phyloP scores from a whole-genome alignment of 2,888 invertebrate genomes.

The Leucophenga montana region DNA sequence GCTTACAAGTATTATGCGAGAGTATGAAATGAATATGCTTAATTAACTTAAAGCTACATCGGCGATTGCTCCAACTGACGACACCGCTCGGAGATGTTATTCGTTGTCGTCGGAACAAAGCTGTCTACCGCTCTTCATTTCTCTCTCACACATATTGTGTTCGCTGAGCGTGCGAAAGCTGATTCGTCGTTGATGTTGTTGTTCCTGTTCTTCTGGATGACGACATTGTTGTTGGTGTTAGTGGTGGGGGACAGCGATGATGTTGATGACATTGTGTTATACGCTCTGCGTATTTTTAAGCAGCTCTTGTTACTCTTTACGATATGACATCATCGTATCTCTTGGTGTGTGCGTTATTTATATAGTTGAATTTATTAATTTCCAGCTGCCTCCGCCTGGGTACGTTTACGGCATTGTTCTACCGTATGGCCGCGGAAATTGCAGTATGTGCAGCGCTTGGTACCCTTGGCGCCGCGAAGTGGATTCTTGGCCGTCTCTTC shows the following conservation, averaged over 20 bases:
- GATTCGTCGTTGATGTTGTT: conserved; percentile 25
- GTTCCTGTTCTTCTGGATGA: conserved; percentile 29
- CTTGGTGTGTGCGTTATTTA: conserved; percentile 8
- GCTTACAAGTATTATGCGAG: conserved; percentile 30
- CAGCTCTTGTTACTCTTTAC: conserved; percentile 23
- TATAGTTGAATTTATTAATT: neutral
- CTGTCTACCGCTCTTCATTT: neutral
- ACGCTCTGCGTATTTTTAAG: conserved; percentile 35
- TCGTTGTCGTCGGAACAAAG: neutral
- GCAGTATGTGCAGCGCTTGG: conserved; percentile 66
- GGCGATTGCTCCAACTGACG: conserved; percentile 17
- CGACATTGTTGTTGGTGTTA: conserved; percentile 20
- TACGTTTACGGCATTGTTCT: conserved; percentile 65
- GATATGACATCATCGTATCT: conserved; percentile 43
- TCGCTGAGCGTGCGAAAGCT: conserved; percentile 4
- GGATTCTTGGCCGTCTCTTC: conserved; percentile 44
- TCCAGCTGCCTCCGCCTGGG: conserved; percentile 6
- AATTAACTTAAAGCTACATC: conserved; percentile 21
- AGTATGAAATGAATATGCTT: conserved; percentile 30
- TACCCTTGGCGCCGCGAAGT: conserved; percentile 48
- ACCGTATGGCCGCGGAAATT: conserved; percentile 67
- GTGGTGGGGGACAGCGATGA: conserved; percentile 18
- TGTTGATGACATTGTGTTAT: conserved; percentile 23
- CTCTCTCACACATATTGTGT: neutral
- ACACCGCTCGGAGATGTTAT: conserved; percentile 8